Base-by-base conservation (phyloP, 2,888 invertebrate species). In the Liopterus haemorrhoidalis region DNA sequence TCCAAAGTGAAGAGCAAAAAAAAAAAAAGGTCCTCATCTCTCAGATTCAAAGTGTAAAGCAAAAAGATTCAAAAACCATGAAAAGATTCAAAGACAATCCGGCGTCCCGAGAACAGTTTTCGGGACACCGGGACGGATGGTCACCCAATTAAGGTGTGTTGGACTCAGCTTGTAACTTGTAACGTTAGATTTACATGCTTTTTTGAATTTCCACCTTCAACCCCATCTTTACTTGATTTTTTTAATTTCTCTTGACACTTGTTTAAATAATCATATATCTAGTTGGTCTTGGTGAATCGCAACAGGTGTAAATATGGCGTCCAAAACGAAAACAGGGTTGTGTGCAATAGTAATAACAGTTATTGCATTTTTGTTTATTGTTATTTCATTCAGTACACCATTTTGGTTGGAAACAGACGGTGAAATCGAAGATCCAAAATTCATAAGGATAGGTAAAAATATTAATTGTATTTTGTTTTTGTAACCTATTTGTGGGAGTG, bases 361-460 rank as follows among this genome's bases (percentile, higher is more conserved):
- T 12, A 59, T 81, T 14, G 81, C 83, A 2, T 81, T 85, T 55
- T 52, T 86, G 31, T 80, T 87, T 54, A 76, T 86, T 51, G 68
- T 90, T 37, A 76, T 91, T 50, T 81, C 90, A 4, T 93, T 91
- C 70, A 81, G 82, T 20, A 86, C 90, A 38, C 89, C 92, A 0
- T 85, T 83, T 64, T 94, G 93, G 93, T 69, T 93, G 39, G 84
- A 85, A 50, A 86, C 81, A 11, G 86, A 87, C 69, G 87, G 88
- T 6, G 77, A 80, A 68, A 68, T 89, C 9, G 71, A 73, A 50
- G 72, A 85, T 58, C 85, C 89, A 0, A 86, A 86, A 63, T 91
- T 91, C 68, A 69, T 81, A 47, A 81, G 81, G 69, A 79, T 91
- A 47, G 88, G 88, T 87, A 70, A 74, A n/a, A n/a, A n/a, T n/a